Percentiles rank a stretch among this genome's conserved stretches.
Conservation (phyloP, 2,113 vertebrate species). For the Paedocypris sp. region DNA sequence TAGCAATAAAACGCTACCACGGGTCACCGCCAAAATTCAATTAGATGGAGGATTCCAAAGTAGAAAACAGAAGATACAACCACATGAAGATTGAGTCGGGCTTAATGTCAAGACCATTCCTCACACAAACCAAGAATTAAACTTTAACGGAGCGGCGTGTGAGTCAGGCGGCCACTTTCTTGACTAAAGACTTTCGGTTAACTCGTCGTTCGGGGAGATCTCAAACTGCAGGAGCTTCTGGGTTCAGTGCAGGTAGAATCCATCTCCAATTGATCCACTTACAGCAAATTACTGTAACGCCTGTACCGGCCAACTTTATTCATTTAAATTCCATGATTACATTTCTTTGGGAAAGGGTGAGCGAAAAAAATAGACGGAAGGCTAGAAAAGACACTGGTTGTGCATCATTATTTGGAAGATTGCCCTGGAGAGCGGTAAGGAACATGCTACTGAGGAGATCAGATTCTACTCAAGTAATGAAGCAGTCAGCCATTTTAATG, state of each 20-base stretch:
- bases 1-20: slow-evolving; percentile 29
- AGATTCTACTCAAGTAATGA: slow-evolving; percentile 34
- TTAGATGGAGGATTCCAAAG: too few species aligned
- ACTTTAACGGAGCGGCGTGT: too few species aligned
- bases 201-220: too few species aligned
- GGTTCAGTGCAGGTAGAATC: slow-evolving; percentile 15
- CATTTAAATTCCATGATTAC: slow-evolving; percentile 26
- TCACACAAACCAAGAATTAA: neutral
- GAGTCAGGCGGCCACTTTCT: too few species aligned
- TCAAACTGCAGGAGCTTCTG: neutral
- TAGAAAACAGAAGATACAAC: too few species aligned
- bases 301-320: slow-evolving; percentile 23
- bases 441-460: slow-evolving; percentile 30
- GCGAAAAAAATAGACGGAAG: slow-evolving; percentile 1
- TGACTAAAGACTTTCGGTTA: too few species aligned
- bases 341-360: slow-evolving; percentile 11
- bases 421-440: slow-evolving; percentile 27
- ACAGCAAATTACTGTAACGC: slow-evolving; percentile 27
- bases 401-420: slow-evolving; percentile 21
- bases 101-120: neutral
- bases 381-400: neutral
- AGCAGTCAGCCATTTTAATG: slow-evolving; percentile 35
- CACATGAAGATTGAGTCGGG: neutral
- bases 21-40: too few species aligned
- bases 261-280: slow-evolving; percentile 26